phyloP scores from a whole-genome alignment of 2,888 invertebrate genomes.

The Mythimna pallens region DNA sequence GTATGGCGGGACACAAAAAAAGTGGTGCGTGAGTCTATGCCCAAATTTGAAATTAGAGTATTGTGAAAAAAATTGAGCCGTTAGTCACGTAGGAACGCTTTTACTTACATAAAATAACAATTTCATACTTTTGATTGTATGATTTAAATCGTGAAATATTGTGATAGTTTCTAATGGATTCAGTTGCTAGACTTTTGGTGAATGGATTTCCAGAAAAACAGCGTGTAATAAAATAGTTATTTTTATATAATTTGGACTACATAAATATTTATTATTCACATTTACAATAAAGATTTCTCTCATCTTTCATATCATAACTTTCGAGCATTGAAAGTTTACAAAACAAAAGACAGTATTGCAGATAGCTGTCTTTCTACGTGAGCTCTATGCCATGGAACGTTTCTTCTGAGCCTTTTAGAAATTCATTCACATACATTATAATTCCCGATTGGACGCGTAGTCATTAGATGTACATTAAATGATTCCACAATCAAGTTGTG shows the following conservation, averaged over 20 bases:
- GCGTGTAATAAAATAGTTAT: not conserved
- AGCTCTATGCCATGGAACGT: slow-evolving; percentile 9
- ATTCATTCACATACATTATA: slow-evolving; percentile 51
- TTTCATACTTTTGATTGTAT: slow-evolving; percentile 46
- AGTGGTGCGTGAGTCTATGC: slow-evolving; percentile 64
- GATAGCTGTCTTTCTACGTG: slow-evolving; percentile 14
- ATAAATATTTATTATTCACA: slow-evolving; percentile 6
- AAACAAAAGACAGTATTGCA: slow-evolving; percentile 39
- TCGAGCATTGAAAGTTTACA: slow-evolving; percentile 38
- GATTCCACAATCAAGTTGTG: slow-evolving; percentile 45
- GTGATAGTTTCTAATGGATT: slow-evolving; percentile 19
- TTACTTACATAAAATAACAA: slow-evolving; percentile 43
- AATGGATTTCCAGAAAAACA: slow-evolving; percentile 6
- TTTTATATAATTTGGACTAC: not conserved
- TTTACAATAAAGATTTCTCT: slow-evolving; percentile 35
- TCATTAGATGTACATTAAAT: slow-evolving; percentile 58
- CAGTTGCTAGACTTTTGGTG: not conserved
- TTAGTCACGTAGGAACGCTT: slow-evolving; percentile 49
- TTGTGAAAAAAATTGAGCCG: slow-evolving; percentile 24
- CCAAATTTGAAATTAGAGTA: slow-evolving; percentile 56
- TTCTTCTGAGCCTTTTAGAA: slow-evolving; percentile 38
- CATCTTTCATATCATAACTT: slow-evolving; percentile 33
- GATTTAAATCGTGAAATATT: slow-evolving; percentile 40
- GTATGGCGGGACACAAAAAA: slow-evolving; percentile 67
- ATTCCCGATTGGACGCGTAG: slow-evolving; percentile 47